Evolutionary conservation across 2,888 invertebrate species (phyloP), one percentile per base, ranked within the genome.

Genomic region (Spodoptera exigua): DNA sequence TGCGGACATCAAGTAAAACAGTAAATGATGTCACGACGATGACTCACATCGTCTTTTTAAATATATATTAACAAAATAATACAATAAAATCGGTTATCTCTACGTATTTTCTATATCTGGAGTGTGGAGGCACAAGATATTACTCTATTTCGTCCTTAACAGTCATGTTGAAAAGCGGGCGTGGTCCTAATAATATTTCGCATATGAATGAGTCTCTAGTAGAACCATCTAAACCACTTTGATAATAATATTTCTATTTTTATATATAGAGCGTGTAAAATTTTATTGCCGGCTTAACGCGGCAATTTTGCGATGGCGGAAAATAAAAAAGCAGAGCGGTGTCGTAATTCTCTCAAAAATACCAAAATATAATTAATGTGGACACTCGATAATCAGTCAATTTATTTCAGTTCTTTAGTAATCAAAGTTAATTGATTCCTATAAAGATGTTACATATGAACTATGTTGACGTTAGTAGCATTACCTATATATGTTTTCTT

Each of bases 21-120:
- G 85, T 88, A 83, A 88, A 93, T 93, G 93, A 93, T 93, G 91
- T 93, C 93, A 93, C 83, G 83, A 78, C 43, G 72, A 68, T 93
- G 92, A 93, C 82, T 92, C 93, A 92, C 76, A 62, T 78, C 27
- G 27, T 27, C 79, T 84, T 86, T 85, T 89, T 87, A 85, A 78
- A 84, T 82, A 83, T 69, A 78, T 75, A 84, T 83, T 80, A 75
- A 75, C 66, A 76, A 78, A 59, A 77, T 73, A 78, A 75, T 74
- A 83, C 78, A 83, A 85, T 83, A 83, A 83, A 86, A 83, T 73
- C 68, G 74, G 77, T 80, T 82, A 83, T 83, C 69, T 64, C 60
- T 10, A 60, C 55, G 45, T 77, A 69, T 76, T 72, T 62, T 52
- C 62, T 74, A 61, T 65, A 77, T 66, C 47, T 63, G 46, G 52